Evolutionary conservation across 2,797 vertebrate species (phyloP), one percentile per base, ranked within the genome.

Genomic region (Gymnocypris eckloni): DNA sequence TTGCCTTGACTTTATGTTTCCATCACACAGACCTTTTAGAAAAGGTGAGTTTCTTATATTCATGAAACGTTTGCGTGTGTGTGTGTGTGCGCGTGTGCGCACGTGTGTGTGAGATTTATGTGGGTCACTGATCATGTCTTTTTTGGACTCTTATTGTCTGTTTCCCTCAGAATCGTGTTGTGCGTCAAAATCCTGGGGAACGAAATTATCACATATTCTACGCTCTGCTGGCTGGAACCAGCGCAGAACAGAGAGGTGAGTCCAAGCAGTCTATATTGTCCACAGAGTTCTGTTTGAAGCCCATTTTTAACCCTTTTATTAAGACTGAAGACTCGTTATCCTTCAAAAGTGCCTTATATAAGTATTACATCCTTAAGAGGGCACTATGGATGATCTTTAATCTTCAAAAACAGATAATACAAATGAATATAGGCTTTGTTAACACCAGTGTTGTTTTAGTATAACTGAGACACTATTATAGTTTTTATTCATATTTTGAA

Each of bases 181-280:
- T 99, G 81, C 95, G 98, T 54, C 98, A 99, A 92, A 99, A 99
- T 90, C 98, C 97, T 0, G 97, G 97, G 52, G 98, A 99, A 92
- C 97, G 98, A 89, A 99, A 99, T 95, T 99, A 97, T 91, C 98
- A 99, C 95, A 96, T 99, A 86, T 99, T 99, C 93, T 99, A 99
- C 66, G 97, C 97, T 73, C 94, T 99, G 92, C 94, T 99, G 93
- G 96, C 97, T 25, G 98, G 98, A 93, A 94, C 97, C 91, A 95
- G 93, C 89, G 91, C 87, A 52, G 96, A 95, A 87, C 96, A 97
- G 88, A 96, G 90, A 96, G 98, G 98, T 98, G 80, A 94, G 95
- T 71, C n/a, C 10, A 25, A 82, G 66, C 25, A 7, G 37, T 71
- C 48, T 83, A 66, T 28, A 45, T 16, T 80, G 33, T n/a, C 4